These are phyloP conservation scores for Diachrysia chrysitis DNA, from an alignment of 2,888 invertebrate species.

Conservation along the genomic window DNA sequence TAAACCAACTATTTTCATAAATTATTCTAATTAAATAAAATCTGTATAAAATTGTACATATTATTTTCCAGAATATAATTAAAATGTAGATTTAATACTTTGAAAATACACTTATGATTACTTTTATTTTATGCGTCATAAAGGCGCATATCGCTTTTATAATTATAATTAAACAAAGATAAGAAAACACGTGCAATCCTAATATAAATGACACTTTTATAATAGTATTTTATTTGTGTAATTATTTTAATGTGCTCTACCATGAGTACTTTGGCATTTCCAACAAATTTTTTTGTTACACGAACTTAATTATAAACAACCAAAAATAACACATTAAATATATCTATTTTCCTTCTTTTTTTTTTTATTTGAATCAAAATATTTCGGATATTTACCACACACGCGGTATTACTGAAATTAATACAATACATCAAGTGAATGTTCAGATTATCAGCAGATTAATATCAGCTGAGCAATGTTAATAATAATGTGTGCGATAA, in stretches of 20 bases:
- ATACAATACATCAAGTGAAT: background rate
- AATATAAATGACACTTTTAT: background rate
- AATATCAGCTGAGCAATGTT: background rate
- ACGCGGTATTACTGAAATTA: background rate
- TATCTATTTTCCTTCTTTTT: no score
- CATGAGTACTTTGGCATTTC: background rate
- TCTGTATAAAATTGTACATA: no score
- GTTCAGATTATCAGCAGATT: background rate
- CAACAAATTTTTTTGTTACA: no score
- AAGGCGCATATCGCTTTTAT: background rate
- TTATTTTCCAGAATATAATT: background rate
- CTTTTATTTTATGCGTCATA: background rate
- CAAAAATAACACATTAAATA: no score
- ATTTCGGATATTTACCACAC: background rate
- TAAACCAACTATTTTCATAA: background rate
- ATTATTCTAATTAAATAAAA: background rate
- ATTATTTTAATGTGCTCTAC: background rate
- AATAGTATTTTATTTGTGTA: background rate
- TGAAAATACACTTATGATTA: background rate
- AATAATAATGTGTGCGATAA: background rate
- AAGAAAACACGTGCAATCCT: background rate
- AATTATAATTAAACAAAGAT: conserved; percentile 4
- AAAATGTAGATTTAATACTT: background rate
- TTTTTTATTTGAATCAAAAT: no score
- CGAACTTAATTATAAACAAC: no score